Conservation (phyloP, 2,797 vertebrate species). For the Somateria mollissima region DNA sequence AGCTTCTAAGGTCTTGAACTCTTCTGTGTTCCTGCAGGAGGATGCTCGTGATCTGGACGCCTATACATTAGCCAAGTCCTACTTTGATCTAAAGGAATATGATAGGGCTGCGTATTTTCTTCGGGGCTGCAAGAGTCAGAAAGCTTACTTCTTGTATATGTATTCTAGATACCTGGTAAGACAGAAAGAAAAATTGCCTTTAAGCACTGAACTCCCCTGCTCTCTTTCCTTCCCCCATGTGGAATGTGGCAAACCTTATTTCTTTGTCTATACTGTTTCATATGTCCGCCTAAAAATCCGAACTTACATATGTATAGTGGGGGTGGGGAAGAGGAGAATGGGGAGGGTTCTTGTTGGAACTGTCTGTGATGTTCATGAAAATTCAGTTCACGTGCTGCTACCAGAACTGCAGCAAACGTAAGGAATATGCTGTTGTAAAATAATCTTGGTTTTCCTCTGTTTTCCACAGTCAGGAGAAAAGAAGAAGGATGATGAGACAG, state of each 20-base stretch:
- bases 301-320: neutral
- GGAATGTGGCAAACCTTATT: neutral
- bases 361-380: neutral
- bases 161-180: slow-evolving; percentile 98
- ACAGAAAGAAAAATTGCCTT: neutral
- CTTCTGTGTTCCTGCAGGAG: slow-evolving; percentile 80
- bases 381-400: neutral
- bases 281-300: neutral
- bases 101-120: slow-evolving; percentile 96
- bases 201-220: neutral
- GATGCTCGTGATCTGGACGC: slow-evolving; percentile 95
- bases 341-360: neutral
- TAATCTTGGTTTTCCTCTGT: neutral
- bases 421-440: neutral
- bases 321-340: neutral
- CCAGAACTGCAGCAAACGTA: neutral
- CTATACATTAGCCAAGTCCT: slow-evolving; percentile 94
- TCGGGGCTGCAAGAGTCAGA: slow-evolving; percentile 93
- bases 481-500: slow-evolving; percentile 98
- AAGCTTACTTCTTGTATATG: slow-evolving; percentile 98
- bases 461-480: slow-evolving; percentile 93
- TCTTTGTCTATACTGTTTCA: neutral
- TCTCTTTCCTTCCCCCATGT: neutral
- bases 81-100: slow-evolving; percentile 98
- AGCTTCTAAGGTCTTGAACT: neutral